These are phyloP conservation scores for Coilia nasus DNA, from an alignment of 2,797 vertebrate species.

Conservation along the genomic window DNA sequence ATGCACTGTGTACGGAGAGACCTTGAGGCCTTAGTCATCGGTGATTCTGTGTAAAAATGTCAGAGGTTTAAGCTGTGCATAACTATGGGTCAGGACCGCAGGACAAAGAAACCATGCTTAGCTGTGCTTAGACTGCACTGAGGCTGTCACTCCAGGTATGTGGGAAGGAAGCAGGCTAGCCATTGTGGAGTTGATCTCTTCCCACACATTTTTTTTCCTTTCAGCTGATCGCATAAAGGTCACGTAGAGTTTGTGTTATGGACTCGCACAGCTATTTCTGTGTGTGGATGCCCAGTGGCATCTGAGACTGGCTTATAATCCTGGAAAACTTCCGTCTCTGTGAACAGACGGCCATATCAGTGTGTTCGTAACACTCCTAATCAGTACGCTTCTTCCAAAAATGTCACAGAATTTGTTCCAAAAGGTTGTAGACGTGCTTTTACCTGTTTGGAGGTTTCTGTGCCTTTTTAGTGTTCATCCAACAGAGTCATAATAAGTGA, in stretches of 20 bases:
- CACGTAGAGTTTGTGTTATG: neutral
- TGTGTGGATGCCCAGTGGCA: neutral
- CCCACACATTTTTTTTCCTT: neutral
- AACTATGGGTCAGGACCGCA: neutral
- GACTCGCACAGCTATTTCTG: neutral
- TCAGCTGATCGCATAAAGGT: neutral
- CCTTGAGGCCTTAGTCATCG: neutral
- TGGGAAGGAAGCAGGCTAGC: neutral
- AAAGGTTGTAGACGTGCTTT: neutral
- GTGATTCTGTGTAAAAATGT: neutral
- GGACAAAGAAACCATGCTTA: neutral
- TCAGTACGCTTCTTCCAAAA: neutral
- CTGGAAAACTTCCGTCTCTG: neutral
- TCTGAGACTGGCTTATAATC: too few species aligned
- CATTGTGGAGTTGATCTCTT: neutral
- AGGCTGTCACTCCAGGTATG: neutral
- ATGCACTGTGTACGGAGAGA: too few species aligned
- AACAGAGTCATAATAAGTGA: neutral
- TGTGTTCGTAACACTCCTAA: neutral
- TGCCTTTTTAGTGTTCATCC: too few species aligned
- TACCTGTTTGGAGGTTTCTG: too few species aligned
- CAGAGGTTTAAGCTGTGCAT: neutral
- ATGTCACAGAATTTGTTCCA: conserved; percentile 5
- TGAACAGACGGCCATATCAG: neutral
- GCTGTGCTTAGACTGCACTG: neutral